These are phyloP conservation scores for Chelonia mydas DNA, from an alignment of 2,797 vertebrate genomes.

Conservation along the genomic window DNA sequence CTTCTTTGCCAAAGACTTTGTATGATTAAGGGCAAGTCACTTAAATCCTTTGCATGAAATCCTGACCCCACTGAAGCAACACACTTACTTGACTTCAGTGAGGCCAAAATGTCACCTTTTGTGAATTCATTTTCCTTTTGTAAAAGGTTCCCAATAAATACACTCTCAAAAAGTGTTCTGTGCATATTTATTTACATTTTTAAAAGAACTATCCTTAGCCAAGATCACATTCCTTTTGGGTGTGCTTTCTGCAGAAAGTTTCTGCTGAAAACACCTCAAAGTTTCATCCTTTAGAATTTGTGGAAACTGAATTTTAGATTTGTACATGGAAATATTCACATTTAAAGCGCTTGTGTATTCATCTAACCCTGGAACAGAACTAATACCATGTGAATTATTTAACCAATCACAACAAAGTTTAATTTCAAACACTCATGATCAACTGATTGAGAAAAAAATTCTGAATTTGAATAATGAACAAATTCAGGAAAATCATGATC, in stretches of 20 bases:
- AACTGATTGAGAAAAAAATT: background rate
- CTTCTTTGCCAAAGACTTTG: background rate
- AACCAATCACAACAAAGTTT: background rate
- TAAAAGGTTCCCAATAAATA: background rate
- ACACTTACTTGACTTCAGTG: background rate
- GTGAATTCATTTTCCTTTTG: background rate
- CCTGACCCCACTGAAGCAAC: background rate
- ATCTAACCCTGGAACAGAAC: background rate
- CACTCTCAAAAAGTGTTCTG: background rate
- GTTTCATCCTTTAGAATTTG: background rate
- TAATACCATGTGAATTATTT: background rate
- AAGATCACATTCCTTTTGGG: background rate
- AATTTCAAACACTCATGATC: background rate
- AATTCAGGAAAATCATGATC: background rate
- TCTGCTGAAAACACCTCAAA: background rate
- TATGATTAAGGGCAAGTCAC: background rate
- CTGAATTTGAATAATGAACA: background rate
- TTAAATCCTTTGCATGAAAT: background rate
- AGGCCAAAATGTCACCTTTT: background rate
- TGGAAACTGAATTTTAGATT: background rate
- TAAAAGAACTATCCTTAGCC: background rate
- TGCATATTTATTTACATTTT: background rate
- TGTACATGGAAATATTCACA: background rate
- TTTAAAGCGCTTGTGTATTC: background rate
- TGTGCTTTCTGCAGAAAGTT: background rate